Evolutionary conservation across 2,888 invertebrate species (phyloP).

Genomic region (Tortricodes alternella): DNA sequence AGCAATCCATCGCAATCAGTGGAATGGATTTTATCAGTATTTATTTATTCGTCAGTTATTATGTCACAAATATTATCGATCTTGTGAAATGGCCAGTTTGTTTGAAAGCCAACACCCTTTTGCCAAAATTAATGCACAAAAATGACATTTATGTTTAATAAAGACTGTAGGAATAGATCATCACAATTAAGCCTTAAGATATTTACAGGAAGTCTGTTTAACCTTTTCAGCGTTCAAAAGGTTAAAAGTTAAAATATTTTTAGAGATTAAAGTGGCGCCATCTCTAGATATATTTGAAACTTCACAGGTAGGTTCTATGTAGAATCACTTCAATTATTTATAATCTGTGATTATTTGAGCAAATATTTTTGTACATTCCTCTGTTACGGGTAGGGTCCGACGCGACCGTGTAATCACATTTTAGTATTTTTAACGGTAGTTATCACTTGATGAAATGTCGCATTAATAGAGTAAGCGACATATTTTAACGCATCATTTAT

Average conservation of each 20-base stretch:
- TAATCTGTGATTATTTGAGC: constrained; percentile 68
- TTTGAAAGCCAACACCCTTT: constrained; percentile 47
- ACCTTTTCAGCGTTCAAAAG: no score
- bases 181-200: constrained; percentile 19
- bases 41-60: background rate
- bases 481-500: no score
- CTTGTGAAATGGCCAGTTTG: constrained; percentile 31
- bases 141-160: constrained; percentile 17
- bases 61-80: background rate
- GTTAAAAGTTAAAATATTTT: background rate
- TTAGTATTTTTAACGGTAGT: constrained; percentile 17
- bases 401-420: constrained; percentile 1
- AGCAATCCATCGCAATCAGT: no score
- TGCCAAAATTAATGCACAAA: constrained; percentile 54
- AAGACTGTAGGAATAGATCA: constrained; percentile 2
- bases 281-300: background rate
- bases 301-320: constrained; percentile 33
- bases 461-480: background rate
- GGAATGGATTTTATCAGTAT: background rate
- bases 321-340: constrained; percentile 45
- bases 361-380: constrained; percentile 81
- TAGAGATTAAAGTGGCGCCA: background rate
- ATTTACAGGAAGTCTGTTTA: background rate
- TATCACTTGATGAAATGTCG: background rate
- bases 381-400: constrained; percentile 67